phyloP scores from a whole-genome alignment of 1,140 invertebrate species.

The Atta cephalotes region DNA sequence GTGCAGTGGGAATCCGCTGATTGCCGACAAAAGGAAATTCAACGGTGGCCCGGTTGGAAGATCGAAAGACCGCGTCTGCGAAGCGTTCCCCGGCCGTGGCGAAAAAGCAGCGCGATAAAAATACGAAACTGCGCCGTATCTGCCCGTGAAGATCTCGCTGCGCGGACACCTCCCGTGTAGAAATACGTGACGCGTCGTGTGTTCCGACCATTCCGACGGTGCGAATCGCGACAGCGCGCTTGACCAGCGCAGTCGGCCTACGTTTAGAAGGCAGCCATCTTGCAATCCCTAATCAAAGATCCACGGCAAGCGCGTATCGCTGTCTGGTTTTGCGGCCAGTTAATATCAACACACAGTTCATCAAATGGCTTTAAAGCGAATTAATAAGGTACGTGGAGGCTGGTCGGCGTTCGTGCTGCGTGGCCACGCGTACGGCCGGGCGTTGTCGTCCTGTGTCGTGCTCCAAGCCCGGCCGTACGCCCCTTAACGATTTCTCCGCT shows the following conservation, averaged over 20 bases:
- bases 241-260: constrained; percentile 84
- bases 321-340: constrained; percentile 86
- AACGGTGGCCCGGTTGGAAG: constrained; percentile 69
- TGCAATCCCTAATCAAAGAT: constrained; percentile 88
- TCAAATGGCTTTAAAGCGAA: constrained; percentile 98
- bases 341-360: constrained; percentile 87
- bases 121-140: not conserved
- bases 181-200: constrained; percentile 1
- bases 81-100: too few relatives aligned
- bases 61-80: constrained; percentile 43
- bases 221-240: constrained; percentile 45
- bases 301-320: constrained; percentile 86
- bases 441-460: constrained; percentile 62
- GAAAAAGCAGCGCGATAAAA: too few relatives aligned
- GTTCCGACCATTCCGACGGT: too few relatives aligned
- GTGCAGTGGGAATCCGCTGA: constrained; percentile 73
- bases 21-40: constrained; percentile 83
- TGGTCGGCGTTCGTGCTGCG: constrained; percentile 60
- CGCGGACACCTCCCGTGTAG: too few relatives aligned
- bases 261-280: constrained; percentile 87
- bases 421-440: constrained; percentile 30
- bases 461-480: constrained; percentile 82
- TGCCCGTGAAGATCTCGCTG: too few relatives aligned
- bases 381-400: constrained; percentile 95
- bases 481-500: constrained; percentile 83